These are phyloP conservation scores for Oreocharis arfaki DNA, from an alignment of 2,113 vertebrate genomes.

Conservation along the genomic window DNA sequence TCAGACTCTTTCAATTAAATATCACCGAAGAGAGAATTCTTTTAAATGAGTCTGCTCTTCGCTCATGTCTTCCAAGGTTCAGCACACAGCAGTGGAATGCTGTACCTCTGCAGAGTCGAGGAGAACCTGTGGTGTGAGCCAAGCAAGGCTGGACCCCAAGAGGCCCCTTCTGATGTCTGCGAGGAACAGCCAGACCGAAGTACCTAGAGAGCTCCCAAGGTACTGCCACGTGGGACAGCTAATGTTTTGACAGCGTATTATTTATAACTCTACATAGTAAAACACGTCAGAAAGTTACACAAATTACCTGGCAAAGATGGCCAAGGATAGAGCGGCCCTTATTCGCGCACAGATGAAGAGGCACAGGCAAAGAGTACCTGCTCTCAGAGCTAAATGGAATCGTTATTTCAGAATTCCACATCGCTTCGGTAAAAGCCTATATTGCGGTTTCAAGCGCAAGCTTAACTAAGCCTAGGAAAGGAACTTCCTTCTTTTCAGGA, in stretches of 20 bases:
- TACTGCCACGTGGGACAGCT: not conserved
- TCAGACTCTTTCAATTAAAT: no score
- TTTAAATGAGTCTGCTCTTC: not conserved
- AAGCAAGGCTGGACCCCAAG: no score
- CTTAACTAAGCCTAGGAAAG: not conserved
- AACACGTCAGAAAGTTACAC: not conserved
- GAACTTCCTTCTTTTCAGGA: not conserved
- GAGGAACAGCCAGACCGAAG: not conserved
- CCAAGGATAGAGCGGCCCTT: not conserved
- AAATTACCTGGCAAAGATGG: not conserved
- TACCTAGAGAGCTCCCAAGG: not conserved
- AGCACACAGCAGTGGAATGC: accelerated
- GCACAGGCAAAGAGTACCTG: accelerated
- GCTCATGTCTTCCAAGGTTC: not conserved
- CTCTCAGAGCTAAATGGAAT: not conserved
- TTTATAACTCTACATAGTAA: no score
- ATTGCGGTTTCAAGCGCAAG: not conserved
- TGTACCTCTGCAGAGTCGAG: not conserved
- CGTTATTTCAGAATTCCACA: no score
- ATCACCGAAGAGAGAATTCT: not conserved
- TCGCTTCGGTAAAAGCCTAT: not conserved
- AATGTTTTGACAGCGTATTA: accelerated
- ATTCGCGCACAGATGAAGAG: accelerated
- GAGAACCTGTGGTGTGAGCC: accelerated
- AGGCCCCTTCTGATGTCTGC: not conserved